Base-by-base conservation (phyloP, 2,113 vertebrate genomes). In the Aphyosemion australe region DNA sequence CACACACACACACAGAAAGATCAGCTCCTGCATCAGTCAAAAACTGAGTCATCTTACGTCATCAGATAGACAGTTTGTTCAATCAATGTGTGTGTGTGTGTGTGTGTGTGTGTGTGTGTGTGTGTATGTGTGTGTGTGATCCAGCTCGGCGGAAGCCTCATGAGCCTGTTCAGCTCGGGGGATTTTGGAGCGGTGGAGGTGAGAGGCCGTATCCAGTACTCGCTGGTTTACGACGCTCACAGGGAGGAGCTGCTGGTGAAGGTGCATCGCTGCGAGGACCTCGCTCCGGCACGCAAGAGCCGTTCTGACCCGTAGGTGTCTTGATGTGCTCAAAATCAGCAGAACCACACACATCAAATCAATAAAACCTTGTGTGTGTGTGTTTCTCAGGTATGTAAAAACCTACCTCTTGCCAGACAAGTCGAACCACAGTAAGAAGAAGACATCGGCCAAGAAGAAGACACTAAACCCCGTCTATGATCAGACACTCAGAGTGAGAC, bases 351-450 rank as follows among this genome's bases (percentile, higher is more conserved):
- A n/a, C 6, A 12, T n/a, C n/a, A 21, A 68, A 20, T 57, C 32
- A 46, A 20, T 62, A 4, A 46, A 16, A 12, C 15, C 20, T 5
- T 47, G 4, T 65, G 8, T 59, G 12, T 60, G 43, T 60, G 12
- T 62, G 49, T 37, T 12, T 18, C 43, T 43, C 88, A 98, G 97
- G 80, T 99, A 99, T 53, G 95, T 99, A 49, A 99, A 99, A 88
- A 90, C 92, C 6, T 99, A 99, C 88, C 95, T 99, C 20, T 91
- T 98, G 65, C 97, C 97, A 0, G 97, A 99, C 78, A 96, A 95
- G 79, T 94, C 95, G 2, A 90, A 83, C 74, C 94, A 93, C 71
- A 95, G 95, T 86, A 99, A 99, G 78, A 94, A 94, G 82, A 99
- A 99, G 87, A 99, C 97, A 0, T 74, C 89, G 0, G 94, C 98